These are phyloP conservation scores for Amiota mariae DNA, from an alignment of 2,888 invertebrate genomes.

Conservation along the genomic window DNA sequence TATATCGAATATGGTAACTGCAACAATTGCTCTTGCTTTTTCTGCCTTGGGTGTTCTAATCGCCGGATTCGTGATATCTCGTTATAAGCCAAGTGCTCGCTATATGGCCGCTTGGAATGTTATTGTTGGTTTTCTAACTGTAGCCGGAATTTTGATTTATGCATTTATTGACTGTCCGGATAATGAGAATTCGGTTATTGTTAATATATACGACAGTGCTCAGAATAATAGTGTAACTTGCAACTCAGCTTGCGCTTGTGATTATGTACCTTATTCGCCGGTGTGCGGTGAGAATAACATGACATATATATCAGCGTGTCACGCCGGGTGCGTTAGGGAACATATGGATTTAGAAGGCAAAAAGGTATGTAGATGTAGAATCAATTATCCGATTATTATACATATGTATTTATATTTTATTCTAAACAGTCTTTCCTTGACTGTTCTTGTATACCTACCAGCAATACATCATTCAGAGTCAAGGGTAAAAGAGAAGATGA, in stretches of 20 bases:
- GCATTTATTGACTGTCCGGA: conserved; percentile 80
- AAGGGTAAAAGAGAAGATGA: neutral
- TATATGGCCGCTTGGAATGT: conserved; percentile 82
- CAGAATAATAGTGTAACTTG: conserved; percentile 72
- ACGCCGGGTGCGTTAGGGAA: conserved; percentile 81
- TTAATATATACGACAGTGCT: conserved; percentile 67
- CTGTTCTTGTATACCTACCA: conserved; percentile 65
- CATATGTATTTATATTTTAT: neutral
- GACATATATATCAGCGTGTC: conserved; percentile 86
- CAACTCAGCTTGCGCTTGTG: conserved; percentile 80
- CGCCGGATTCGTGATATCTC: conserved; percentile 80
- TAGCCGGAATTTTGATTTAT: conserved; percentile 79
- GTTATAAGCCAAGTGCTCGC: conserved; percentile 79
- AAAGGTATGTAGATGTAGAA: conserved; percentile 66
- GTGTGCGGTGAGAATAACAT: conserved; percentile 80
- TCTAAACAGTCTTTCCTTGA: conserved; percentile 62
- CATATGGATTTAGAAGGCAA: conserved; percentile 71
- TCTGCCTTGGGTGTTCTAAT: conserved; percentile 81
- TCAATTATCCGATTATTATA: neutral
- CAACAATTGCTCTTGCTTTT: conserved; percentile 80
- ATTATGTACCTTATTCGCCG: conserved; percentile 82
- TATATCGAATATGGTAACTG: conserved; percentile 78
- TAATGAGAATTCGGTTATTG: conserved; percentile 75
- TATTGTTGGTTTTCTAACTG: conserved; percentile 78
- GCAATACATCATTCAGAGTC: conserved; percentile 40